These are phyloP conservation scores for Dinocampus coccinellae DNA, from an alignment of 2,888 invertebrate genomes.

Conservation along the genomic window DNA sequence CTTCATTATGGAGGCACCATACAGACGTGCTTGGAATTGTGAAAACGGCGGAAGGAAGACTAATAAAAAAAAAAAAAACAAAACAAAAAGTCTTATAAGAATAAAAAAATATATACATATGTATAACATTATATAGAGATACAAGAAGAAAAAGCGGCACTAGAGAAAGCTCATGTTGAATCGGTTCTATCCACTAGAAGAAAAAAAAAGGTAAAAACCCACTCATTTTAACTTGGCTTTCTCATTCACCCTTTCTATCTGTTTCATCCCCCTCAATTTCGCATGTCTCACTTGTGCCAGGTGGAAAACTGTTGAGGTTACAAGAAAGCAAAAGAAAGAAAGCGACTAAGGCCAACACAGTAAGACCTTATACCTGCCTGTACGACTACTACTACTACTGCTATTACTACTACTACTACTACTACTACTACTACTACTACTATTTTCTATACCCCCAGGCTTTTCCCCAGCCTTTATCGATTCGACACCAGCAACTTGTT, in stretches of 20 bases:
- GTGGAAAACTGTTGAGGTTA: constrained; percentile 6
- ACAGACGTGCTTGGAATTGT: constrained; percentile 33
- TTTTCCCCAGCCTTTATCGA: constrained; percentile 63
- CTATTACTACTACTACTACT: too few relatives aligned
- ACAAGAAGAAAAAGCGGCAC: not conserved
- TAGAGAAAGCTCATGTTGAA: not conserved
- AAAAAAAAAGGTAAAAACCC: not conserved
- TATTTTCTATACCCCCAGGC: constrained; percentile 47
- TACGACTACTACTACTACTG: constrained; percentile 32
- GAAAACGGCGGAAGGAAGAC: constrained; percentile 29
- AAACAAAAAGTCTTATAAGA: not conserved
- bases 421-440: too few relatives aligned
- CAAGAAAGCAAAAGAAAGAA: not conserved
- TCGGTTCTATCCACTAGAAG: not conserved
- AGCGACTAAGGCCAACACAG: constrained; percentile 40
- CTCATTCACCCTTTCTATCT: not conserved
- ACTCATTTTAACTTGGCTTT: not conserved
- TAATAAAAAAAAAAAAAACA: constrained; percentile 30
- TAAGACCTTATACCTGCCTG: constrained; percentile 54
- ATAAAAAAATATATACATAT: not conserved
- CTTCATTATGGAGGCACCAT: constrained; percentile 30
- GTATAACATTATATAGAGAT: not conserved
- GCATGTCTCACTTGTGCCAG: not conserved
- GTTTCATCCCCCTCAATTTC: not conserved
- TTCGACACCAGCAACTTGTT: constrained; percentile 68